Percentiles rank a stretch among this genome's conserved stretches.
Evolutionary conservation across 2,888 invertebrate genomes (phyloP).

Genomic region (Muschampia plurimacula): DNA sequence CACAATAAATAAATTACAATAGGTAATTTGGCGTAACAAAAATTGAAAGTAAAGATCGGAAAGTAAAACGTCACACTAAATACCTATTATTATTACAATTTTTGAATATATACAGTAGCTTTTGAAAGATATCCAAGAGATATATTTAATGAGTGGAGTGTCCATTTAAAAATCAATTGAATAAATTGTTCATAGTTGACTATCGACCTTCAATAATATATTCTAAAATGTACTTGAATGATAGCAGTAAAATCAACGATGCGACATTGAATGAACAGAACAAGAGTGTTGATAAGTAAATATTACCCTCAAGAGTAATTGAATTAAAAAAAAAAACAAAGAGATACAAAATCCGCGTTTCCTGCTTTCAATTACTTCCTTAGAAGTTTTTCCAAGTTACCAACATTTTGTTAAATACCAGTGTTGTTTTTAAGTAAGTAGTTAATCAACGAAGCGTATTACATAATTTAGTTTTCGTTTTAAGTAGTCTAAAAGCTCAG

Average conservation of each 20-base stretch:
- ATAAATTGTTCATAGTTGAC: conserved; percentile 49
- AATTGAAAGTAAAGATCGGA: background rate
- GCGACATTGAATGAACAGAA: conserved; percentile 45
- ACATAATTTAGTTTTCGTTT: conserved; percentile 9
- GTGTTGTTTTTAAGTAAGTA: background rate
- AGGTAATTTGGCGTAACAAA: background rate
- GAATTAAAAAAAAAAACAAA: conserved; percentile 16
- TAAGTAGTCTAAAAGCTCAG: background rate
- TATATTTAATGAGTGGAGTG: background rate
- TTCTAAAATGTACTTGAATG: conserved; percentile 56
- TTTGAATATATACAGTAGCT: background rate
- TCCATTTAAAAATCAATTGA: conserved; percentile 54
- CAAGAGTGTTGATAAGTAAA: conserved; percentile 25
- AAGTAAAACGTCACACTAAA: background rate
- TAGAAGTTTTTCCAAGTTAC: conserved; percentile 18
- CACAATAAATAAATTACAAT: background rate
- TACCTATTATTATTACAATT: background rate
- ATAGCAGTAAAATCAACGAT: conserved; percentile 50
- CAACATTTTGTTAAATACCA: conserved; percentile 17
- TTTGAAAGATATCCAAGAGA: background rate
- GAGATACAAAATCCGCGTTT: conserved; percentile 14
- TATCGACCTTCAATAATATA: conserved; percentile 54
- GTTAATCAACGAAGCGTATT: background rate
- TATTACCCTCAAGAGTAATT: conserved; percentile 21
- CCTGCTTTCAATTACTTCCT: conserved; percentile 32